Conservation (phyloP, 2,113 vertebrate species). For the Brachionichthys hirsutus region DNA sequence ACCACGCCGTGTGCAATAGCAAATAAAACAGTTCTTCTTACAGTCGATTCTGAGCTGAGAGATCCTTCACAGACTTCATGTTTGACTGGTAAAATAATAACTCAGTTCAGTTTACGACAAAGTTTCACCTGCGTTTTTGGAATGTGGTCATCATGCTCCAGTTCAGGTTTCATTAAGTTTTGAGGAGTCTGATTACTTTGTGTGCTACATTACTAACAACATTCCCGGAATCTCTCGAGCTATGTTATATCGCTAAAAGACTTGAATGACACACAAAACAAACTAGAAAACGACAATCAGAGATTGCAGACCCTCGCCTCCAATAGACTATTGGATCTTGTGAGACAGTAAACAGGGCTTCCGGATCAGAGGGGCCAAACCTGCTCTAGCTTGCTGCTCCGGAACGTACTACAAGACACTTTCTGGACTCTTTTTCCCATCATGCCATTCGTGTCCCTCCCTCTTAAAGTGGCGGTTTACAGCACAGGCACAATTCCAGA, state of each 20-base stretch:
- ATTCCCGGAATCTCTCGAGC: not conserved
- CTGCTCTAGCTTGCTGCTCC: too few relatives aligned
- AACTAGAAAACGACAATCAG: too few relatives aligned
- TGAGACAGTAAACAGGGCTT: too few relatives aligned
- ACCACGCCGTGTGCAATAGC: not conserved
- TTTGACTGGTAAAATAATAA: not conserved
- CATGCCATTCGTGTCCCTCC: too few relatives aligned
- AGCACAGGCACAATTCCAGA: too few relatives aligned
- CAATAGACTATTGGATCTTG: too few relatives aligned
- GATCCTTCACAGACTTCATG: not conserved
- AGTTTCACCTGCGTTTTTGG: not conserved
- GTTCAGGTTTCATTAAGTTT: not conserved
- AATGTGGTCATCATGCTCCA: not conserved
- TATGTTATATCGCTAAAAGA: not conserved
- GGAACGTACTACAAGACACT: too few relatives aligned
- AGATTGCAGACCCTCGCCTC: too few relatives aligned
- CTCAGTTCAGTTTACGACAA: not conserved
- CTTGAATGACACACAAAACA: slow-evolving; percentile 5
- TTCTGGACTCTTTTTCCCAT: too few relatives aligned
- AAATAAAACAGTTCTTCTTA: not conserved
- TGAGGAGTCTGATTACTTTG: not conserved
- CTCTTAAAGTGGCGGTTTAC: too few relatives aligned
- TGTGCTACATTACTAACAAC: not conserved
- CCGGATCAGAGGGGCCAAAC: too few relatives aligned
- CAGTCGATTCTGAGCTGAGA: not conserved